Percentiles rank a stretch among this genome's conserved stretches.
These are phyloP conservation scores for Marmota monax DNA, from an alignment of 2,113 vertebrate species.

Conservation along the genomic window DNA sequence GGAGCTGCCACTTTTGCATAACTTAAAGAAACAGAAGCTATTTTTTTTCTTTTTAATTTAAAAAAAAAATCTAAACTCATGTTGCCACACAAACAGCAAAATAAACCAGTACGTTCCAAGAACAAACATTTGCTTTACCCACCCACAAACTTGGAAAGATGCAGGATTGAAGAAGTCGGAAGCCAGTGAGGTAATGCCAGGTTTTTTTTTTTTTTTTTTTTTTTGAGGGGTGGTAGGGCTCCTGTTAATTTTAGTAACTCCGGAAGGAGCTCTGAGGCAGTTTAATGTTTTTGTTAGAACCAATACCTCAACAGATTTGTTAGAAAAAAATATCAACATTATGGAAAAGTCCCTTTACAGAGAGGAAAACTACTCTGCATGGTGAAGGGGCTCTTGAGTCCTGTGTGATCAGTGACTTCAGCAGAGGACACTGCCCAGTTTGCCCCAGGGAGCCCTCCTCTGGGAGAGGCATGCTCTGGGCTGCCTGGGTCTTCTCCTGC, in stretches of 20 bases:
- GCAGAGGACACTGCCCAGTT: not conserved
- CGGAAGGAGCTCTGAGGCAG: not conserved
- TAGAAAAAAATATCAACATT: not conserved
- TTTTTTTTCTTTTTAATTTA: not conserved
- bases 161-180: not conserved
- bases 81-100: constrained; percentile 71
- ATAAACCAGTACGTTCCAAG: constrained; percentile 19
- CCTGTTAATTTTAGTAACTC: constrained; percentile 3
- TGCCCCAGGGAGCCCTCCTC: no score
- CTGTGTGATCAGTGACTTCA: not conserved
- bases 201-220: not conserved
- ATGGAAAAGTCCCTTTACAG: not conserved
- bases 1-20: not conserved
- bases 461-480: not conserved
- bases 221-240: not conserved
- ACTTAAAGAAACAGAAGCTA: not conserved
- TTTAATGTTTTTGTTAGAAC: constrained; percentile 28
- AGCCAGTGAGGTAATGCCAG: not conserved
- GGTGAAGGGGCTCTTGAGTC: not conserved
- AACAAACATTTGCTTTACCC: constrained; percentile 41
- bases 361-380: not conserved
- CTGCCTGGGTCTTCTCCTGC: not conserved
- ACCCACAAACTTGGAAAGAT: constrained; percentile 49
- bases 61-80: constrained; percentile 9
- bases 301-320: not conserved